Conservation (phyloP, 2,113 vertebrate genomes). For the Globicephala melas region DNA sequence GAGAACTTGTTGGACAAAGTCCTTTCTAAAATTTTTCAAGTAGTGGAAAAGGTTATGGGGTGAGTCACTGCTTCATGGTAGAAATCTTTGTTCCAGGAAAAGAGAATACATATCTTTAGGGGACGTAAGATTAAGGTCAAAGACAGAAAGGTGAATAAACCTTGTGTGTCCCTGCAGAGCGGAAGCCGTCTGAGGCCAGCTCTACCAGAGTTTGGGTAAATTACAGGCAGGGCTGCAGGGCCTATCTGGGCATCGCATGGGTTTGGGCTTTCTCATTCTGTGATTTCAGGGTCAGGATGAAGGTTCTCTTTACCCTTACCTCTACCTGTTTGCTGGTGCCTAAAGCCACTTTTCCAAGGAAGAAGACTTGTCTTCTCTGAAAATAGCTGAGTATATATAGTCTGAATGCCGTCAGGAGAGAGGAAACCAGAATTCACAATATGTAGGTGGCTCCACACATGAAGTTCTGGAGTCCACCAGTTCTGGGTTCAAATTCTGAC, state of each 20-base stretch:
- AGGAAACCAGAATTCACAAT: background rate
- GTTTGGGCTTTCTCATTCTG: background rate
- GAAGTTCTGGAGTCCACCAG: background rate
- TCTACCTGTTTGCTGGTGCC: background rate
- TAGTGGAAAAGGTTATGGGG: accelerated
- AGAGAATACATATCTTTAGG: background rate
- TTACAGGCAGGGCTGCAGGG: background rate
- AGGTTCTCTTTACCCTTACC: background rate
- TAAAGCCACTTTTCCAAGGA: background rate
- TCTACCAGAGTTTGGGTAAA: background rate
- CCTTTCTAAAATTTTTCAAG: accelerated
- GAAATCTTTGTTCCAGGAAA: background rate
- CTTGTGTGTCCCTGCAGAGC: background rate
- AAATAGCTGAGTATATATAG: background rate
- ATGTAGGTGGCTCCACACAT: no score
- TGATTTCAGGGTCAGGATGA: background rate
- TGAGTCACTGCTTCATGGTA: background rate
- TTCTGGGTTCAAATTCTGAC: background rate
- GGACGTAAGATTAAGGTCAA: background rate
- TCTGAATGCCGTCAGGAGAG: background rate
- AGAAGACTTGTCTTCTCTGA: background rate
- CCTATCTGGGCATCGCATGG: background rate
- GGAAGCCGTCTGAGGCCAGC: background rate
- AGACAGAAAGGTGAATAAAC: background rate
- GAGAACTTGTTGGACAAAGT: accelerated